Percentiles rank a stretch among this genome's conserved stretches.
phyloP scores from a whole-genome alignment of 1,140 invertebrate species.

The Pseudomyrmex pallidus region DNA sequence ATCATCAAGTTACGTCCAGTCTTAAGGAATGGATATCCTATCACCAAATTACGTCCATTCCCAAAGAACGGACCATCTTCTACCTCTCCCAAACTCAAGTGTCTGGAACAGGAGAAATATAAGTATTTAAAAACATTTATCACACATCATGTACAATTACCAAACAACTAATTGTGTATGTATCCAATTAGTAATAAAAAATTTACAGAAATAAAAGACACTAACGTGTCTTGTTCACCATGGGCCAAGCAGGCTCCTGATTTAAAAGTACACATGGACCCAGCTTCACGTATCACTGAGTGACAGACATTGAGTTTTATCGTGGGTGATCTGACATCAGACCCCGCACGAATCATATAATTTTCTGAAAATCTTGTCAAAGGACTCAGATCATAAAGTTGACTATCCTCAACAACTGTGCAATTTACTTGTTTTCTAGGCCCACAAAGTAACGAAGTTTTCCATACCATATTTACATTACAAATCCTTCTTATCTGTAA shows the following conservation, averaged over 20 bases:
- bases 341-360: constrained; percentile 74
- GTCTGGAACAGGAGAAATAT: constrained; percentile 64
- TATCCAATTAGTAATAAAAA: background rate
- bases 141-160: background rate
- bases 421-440: constrained; percentile 70
- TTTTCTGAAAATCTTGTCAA: constrained; percentile 78
- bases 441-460: constrained; percentile 69
- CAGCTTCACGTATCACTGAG: constrained; percentile 74
- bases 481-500: constrained; percentile 73
- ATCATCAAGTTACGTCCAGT: constrained; percentile 65
- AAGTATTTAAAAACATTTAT: background rate
- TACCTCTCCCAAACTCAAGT: constrained; percentile 74
- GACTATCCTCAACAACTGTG: constrained; percentile 65
- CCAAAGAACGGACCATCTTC: constrained; percentile 59
- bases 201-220: background rate
- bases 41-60: constrained; percentile 65
- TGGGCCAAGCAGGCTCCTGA: constrained; percentile 75
- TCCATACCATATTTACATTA: constrained; percentile 73
- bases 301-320: constrained; percentile 83
- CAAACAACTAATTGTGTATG: background rate
- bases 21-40: constrained; percentile 71
- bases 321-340: constrained; percentile 29
- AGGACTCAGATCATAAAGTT: constrained; percentile 76
- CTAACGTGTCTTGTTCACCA: constrained; percentile 51
- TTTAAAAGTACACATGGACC: constrained; percentile 67